Conservation (phyloP, 2,113 vertebrate genomes). For the Caloenas nicobarica region DNA sequence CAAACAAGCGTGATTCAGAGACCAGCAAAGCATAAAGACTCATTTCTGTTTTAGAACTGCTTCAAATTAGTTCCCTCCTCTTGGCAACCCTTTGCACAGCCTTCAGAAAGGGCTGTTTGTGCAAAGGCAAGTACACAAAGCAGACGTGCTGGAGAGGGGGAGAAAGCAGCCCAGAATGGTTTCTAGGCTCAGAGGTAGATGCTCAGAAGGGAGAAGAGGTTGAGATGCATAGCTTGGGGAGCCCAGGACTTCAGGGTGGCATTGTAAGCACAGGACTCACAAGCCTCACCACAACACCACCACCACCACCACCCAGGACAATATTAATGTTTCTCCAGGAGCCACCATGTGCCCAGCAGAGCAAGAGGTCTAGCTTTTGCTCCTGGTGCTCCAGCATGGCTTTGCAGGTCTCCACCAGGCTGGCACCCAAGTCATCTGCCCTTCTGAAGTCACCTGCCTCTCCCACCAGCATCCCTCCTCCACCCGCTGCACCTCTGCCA, state of each 20-base stretch:
- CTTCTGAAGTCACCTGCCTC: too few species aligned
- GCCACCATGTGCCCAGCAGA: background rate
- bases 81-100: background rate
- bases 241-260: background rate
- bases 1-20: background rate
- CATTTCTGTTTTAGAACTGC: background rate
- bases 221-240: background rate
- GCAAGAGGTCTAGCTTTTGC: background rate
- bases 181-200: background rate
- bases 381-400: fast-evolving
- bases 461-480: background rate
- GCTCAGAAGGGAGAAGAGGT: background rate
- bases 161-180: background rate
- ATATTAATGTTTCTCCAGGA: fast-evolving
- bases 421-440: background rate
- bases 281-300: background rate
- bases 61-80: background rate
- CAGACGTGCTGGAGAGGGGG: fast-evolving
- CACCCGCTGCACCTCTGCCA: background rate
- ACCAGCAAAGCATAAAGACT: background rate
- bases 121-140: background rate
- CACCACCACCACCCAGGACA: too few species aligned
- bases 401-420: background rate
- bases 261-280: background rate
- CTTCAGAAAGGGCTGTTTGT: background rate